phyloP scores from a whole-genome alignment of 2,888 invertebrate genomes.

The Watsonalla binaria region DNA sequence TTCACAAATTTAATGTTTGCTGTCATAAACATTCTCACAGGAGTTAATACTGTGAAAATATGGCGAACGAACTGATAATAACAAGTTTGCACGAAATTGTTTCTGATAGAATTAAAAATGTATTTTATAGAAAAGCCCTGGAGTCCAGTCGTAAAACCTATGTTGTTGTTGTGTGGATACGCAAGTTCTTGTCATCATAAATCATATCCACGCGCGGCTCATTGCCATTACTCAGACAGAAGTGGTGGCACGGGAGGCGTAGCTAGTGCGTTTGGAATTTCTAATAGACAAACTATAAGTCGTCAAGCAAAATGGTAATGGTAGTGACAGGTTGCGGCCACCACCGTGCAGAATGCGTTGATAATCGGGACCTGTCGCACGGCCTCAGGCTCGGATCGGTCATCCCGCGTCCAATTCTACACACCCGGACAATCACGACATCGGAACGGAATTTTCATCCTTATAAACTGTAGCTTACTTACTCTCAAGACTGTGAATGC shows the following conservation, averaged over 20 bases:
- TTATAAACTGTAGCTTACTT: neutral
- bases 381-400: slow-evolving; percentile 33
- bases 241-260: slow-evolving; percentile 45
- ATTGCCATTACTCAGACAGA: slow-evolving; percentile 21
- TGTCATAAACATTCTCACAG: too few relatives aligned
- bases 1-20: neutral
- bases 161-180: neutral
- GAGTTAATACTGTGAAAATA: too few relatives aligned
- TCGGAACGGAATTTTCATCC: slow-evolving; percentile 21
- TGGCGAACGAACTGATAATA: too few relatives aligned
- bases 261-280: slow-evolving; percentile 44
- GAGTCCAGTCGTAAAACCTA: too few relatives aligned
- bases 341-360: slow-evolving; percentile 70
- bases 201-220: slow-evolving; percentile 13
- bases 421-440: slow-evolving; percentile 43
- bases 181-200: slow-evolving; percentile 8
- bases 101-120: too few relatives aligned
- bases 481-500: neutral
- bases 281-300: slow-evolving; percentile 43
- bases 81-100: too few relatives aligned
- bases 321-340: slow-evolving; percentile 38
- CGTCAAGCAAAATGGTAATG: slow-evolving; percentile 23
- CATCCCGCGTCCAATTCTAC: slow-evolving; percentile 36
- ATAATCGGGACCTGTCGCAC: slow-evolving; percentile 76
- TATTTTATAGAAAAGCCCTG: too few relatives aligned